A percentile compares a stretch with the other conserved stretches of the same genome.
Conservation (phyloP, 2,797 vertebrate genomes). For the Calcarius lapponicus region DNA sequence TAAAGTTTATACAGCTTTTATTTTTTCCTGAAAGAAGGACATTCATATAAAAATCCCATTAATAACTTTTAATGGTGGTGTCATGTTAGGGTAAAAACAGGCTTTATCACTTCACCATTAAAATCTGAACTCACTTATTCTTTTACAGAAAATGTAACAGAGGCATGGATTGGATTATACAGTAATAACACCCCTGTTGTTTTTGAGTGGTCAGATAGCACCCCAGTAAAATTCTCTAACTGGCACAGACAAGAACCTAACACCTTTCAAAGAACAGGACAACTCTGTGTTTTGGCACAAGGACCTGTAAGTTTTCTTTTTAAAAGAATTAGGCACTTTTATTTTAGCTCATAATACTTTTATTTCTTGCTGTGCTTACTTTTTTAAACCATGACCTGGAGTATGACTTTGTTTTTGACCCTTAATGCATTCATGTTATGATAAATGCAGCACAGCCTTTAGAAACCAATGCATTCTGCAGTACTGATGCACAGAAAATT, state of each 20-base stretch:
- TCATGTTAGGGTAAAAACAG: not conserved
- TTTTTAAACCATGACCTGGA: not conserved
- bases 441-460: not conserved
- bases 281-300: slow-evolving; percentile 83
- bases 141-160: slow-evolving; percentile 77
- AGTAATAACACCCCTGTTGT: slow-evolving; percentile 71
- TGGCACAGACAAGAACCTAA: slow-evolving; percentile 88
- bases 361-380: not conserved
- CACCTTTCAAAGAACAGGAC: slow-evolving; percentile 69
- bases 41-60: not conserved
- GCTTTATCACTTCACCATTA: not conserved
- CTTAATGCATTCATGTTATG: not conserved
- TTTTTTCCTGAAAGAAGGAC: not conserved
- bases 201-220: slow-evolving; percentile 88
- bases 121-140: slow-evolving; percentile 20
- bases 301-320: slow-evolving; percentile 76
- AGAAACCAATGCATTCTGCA: not conserved
- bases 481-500: not conserved
- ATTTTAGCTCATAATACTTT: not conserved
- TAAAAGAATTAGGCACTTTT: not conserved
- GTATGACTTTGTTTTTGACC: not conserved
- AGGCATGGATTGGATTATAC: slow-evolving; percentile 90
- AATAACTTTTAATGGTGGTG: not conserved
- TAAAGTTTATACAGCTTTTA: not conserved
- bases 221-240: slow-evolving; percentile 82